Evolutionary conservation across 2,888 invertebrate genomes (phyloP), one percentile per base, ranked within the genome.

Genomic region (Copidosoma aretas): DNA sequence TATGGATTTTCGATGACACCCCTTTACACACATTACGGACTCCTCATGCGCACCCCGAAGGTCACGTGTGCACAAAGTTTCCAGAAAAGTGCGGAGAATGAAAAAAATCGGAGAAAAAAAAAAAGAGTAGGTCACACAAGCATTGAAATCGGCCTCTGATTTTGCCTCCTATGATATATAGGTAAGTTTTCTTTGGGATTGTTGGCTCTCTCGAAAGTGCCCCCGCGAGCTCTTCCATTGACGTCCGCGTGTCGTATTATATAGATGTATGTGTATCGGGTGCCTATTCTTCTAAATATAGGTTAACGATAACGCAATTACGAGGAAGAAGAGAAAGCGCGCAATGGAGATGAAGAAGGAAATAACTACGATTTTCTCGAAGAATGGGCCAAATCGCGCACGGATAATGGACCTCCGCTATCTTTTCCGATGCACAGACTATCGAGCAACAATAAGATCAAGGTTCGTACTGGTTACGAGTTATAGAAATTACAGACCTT

Each of bases 91-190:
- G 43, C 15, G 43, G 12, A 17, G 17, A 12, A 12, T 46, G 12
- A 46, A 46, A 32, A 32, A 32, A 32, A 32, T 32, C 19, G 49
- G n/a, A n/a, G n/a, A n/a, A 15, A 49, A 64, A 39, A 57, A 41
- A 49, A 39, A 53, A 65, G 59, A 65, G 59, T 65, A 65, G 65
- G 65, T 65, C 65, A 65, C 4, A 32, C 32, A 8, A 41, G 25
- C 53, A 60, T 65, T 60, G 58, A 58, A 43, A n/a, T 3, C 8
- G 58, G n/a, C 17, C 12, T 22, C 8, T 24, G 57, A 32, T 46
- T 63, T 46, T 46, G 32, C 63, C 24, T 19, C 14, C 56, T 46
- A 46, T 12, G 8, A 32, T 5, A 8, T 32, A 32, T 32, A 32
- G 4, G 32, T 32, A 52, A 39, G 39, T 56, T 63, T 32, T 56